Conservation (phyloP, 2,888 invertebrate species). For the Eilema depressum region DNA sequence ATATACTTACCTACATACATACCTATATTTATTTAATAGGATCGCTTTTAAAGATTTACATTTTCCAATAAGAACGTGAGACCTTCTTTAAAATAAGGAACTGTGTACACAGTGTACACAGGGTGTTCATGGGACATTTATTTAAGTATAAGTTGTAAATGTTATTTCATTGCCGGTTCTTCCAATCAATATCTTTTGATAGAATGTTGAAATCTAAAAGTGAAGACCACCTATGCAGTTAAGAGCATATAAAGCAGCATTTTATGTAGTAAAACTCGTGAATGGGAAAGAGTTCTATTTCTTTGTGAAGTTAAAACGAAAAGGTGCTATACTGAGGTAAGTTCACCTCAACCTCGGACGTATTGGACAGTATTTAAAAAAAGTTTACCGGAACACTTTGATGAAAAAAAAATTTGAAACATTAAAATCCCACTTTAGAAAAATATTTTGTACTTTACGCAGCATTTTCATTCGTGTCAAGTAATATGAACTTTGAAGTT, state of each 20-base stretch:
- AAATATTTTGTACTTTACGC: too few relatives aligned
- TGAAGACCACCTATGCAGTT: too few relatives aligned
- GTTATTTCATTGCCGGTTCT: too few relatives aligned
- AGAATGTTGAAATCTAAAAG: too few relatives aligned
- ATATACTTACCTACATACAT: conserved; percentile 35
- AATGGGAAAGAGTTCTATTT: too few relatives aligned
- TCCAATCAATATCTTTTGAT: too few relatives aligned
- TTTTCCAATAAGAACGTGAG: conserved; percentile 26
- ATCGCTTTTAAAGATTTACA: conserved; percentile 28
- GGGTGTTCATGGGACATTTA: background rate
- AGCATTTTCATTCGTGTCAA: background rate
- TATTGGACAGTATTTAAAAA: background rate
- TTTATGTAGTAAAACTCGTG: background rate
- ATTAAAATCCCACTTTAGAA: background rate
- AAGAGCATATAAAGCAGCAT: too few relatives aligned
- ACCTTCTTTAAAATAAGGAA: conserved; percentile 33
- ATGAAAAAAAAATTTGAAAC: background rate
- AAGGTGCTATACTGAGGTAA: background rate
- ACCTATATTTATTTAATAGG: conserved; percentile 45
- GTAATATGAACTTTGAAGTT: background rate
- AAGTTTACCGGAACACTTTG: background rate
- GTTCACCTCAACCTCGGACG: too few relatives aligned
- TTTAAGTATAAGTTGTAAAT: too few relatives aligned
- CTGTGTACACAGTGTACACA: conserved; percentile 24
- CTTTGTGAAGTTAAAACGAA: background rate